These are phyloP conservation scores for Pterophyllum scalare DNA, from an alignment of 2,113 vertebrate species.

Conservation along the genomic window DNA sequence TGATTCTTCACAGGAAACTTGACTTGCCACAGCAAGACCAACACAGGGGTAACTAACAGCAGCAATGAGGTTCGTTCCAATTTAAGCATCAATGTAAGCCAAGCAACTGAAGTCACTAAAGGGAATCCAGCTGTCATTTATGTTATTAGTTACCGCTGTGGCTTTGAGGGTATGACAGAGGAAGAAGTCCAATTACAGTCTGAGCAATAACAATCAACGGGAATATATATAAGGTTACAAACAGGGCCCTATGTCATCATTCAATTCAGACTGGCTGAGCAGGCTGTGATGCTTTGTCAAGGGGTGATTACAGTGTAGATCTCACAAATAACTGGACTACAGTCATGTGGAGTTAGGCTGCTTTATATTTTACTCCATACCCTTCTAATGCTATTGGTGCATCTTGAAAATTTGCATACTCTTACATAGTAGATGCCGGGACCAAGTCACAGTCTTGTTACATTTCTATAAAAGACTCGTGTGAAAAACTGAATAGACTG, in stretches of 20 bases:
- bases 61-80: neutral
- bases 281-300: neutral
- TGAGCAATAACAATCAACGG: neutral
- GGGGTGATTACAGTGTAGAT: neutral
- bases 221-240: neutral
- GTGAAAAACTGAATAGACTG: neutral
- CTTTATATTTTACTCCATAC: neutral
- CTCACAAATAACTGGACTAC: neutral
- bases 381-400: neutral
- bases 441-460: neutral
- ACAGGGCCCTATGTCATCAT: neutral
- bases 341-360: neutral
- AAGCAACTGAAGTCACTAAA: neutral
- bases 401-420: neutral
- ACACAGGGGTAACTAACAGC: neutral
- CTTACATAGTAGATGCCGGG: neutral
- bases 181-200: neutral
- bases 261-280: neutral
- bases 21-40: neutral
- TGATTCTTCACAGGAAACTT: neutral
- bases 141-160: slow-evolving; percentile 2
- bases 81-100: slow-evolving; percentile 18
- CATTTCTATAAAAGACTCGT: neutral
- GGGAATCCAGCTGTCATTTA: neutral
- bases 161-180: neutral